A percentile compares a stretch with the other conserved stretches of the same genome.
These are phyloP conservation scores for Premnoplex brunnescens DNA, from an alignment of 2,797 vertebrate genomes.

Conservation along the genomic window DNA sequence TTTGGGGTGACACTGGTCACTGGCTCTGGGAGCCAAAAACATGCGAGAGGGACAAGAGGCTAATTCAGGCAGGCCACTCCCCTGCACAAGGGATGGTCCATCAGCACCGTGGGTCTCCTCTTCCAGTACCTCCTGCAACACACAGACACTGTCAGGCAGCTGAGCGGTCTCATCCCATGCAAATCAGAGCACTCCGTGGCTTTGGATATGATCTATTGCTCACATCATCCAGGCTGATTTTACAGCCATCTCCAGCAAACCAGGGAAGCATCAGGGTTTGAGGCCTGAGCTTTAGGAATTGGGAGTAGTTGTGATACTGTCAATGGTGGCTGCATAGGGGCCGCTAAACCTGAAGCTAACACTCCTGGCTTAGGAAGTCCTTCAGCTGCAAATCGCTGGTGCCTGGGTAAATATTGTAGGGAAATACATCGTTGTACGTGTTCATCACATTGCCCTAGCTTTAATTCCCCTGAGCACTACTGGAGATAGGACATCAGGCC, in stretches of 20 bases:
- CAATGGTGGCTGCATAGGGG: background rate
- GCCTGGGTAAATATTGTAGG: background rate
- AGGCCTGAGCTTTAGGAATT: background rate
- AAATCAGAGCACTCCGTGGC: background rate
- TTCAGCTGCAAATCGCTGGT: background rate
- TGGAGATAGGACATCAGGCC: background rate
- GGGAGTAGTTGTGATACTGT: background rate
- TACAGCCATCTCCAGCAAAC: background rate
- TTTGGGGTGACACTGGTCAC: background rate
- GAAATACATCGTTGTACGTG: accelerated
- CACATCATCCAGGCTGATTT: background rate
- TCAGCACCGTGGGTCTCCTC: background rate
- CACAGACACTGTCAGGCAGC: accelerated
- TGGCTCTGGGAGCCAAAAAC: accelerated
- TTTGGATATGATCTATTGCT: background rate
- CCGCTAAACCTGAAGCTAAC: background rate
- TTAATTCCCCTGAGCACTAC: background rate
- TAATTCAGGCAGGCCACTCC: accelerated
- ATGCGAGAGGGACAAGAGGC: background rate
- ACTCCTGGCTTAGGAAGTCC: background rate
- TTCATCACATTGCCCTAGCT: background rate
- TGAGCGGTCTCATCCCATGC: background rate
- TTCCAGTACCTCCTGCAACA: background rate
- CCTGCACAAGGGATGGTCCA: accelerated
- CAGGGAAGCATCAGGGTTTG: background rate